These are phyloP conservation scores for Laothoe populi DNA, from an alignment of 2,888 invertebrate genomes.

Conservation along the genomic window DNA sequence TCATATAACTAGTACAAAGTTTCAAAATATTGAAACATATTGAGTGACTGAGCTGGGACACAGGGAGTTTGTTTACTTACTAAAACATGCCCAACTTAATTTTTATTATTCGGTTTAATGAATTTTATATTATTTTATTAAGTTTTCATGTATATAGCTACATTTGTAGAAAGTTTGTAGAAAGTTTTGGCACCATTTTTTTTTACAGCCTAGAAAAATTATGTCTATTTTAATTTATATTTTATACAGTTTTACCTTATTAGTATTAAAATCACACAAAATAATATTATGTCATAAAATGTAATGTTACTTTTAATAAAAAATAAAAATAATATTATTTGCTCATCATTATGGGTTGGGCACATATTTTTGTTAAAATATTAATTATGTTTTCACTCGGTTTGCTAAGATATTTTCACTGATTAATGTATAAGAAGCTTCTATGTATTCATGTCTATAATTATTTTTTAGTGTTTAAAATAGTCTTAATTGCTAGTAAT, in stretches of 20 bases:
- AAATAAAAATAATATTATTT: neutral
- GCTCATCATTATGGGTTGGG: neutral
- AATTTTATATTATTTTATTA: slow-evolving; percentile 25
- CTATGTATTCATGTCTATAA: slow-evolving; percentile 11
- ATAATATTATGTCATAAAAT: neutral
- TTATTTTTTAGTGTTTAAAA: slow-evolving; percentile 16
- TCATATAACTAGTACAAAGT: slow-evolving; percentile 57
- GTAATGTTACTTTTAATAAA: neutral
- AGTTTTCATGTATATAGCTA: slow-evolving; percentile 33
- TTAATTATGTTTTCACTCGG: neutral
- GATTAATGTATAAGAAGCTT: slow-evolving; percentile 15
- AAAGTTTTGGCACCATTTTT: slow-evolving; percentile 24
- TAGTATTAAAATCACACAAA: slow-evolving; percentile 34
- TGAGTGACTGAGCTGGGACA: slow-evolving; percentile 49
- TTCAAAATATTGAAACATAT: slow-evolving; percentile 54
- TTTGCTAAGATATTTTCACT: slow-evolving; percentile 26
- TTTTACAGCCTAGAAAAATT: slow-evolving; percentile 23
- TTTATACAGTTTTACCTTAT: slow-evolving; percentile 34
- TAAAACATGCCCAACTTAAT: slow-evolving; percentile 32
- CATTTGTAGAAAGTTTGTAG: slow-evolving; percentile 34
- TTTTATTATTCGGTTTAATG: slow-evolving; percentile 34
- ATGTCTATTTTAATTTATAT: slow-evolving; percentile 30
- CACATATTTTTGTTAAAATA: slow-evolving; percentile 7
- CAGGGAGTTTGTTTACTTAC: slow-evolving; percentile 36
- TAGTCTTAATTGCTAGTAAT: slow-evolving; percentile 49